These are phyloP conservation scores for Metacarcinus magister DNA, from an alignment of 2,888 invertebrate species.

Conservation along the genomic window DNA sequence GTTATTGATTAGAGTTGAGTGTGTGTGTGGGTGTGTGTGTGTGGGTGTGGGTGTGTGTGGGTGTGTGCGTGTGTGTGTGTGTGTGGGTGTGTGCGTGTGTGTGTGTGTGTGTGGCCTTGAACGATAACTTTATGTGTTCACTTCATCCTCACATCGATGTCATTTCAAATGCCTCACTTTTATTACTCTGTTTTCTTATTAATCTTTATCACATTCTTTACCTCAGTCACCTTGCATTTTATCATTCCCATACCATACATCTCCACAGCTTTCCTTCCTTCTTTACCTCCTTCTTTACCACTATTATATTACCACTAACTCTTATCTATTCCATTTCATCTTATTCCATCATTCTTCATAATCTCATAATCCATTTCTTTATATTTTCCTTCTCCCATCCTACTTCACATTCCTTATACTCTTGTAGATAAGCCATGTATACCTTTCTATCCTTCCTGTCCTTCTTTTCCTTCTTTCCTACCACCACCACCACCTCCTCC, in stretches of 20 bases:
- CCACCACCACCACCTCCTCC: not conserved
- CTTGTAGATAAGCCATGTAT: not conserved
- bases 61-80: slow-evolving; percentile 26
- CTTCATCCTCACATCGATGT: not conserved
- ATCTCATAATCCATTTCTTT: too few relatives aligned
- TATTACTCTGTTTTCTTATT: not conserved
- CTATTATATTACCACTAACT: too few relatives aligned
- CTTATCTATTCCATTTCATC: too few relatives aligned
- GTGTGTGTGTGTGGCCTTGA: too few relatives aligned
- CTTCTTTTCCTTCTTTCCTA: not conserved
- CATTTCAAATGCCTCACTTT: not conserved
- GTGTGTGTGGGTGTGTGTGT: too few relatives aligned
- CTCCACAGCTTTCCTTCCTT: too few relatives aligned
- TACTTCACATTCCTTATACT: not conserved
- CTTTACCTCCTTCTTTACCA: too few relatives aligned
- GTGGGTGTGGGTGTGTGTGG: not conserved
- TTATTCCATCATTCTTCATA: too few relatives aligned
- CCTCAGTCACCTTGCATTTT: too few relatives aligned
- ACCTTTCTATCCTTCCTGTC: not conserved
- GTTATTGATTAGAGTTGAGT: not conserved
- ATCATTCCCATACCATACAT: too few relatives aligned
- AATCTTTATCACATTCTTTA: too few relatives aligned
- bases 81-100: slow-evolving; percentile 13
- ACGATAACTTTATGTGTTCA: too few relatives aligned
- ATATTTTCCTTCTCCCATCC: not conserved